Evolutionary conservation across 2,113 vertebrate species (phyloP).

Genomic region (Rhinopomastus cyanomelas): DNA sequence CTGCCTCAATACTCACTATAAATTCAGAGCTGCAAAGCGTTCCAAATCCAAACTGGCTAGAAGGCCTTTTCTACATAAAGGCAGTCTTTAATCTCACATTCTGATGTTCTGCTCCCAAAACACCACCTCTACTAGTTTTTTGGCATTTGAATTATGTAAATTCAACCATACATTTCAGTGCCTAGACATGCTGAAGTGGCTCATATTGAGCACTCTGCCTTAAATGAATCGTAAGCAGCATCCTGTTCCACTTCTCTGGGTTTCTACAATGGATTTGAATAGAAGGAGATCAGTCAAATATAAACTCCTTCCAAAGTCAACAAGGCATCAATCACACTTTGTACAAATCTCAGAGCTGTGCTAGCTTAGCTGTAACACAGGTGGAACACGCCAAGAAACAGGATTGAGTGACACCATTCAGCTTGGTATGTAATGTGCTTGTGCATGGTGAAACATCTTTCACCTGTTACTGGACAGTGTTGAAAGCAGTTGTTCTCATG

Average conservation of each 20-base stretch:
- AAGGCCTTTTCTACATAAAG: neutral
- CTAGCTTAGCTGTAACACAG: rapidly evolving
- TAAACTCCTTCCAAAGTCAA: neutral
- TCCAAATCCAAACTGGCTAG: neutral
- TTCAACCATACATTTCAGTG: neutral
- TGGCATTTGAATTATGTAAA: neutral
- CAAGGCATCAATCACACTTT: neutral
- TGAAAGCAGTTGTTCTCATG: neutral
- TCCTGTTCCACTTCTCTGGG: neutral
- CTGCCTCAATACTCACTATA: neutral
- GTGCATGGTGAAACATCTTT: rapidly evolving
- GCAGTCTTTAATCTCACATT: neutral
- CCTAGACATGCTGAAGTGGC: neutral
- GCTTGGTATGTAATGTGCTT: no score
- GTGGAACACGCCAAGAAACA: neutral
- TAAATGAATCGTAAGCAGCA: neutral
- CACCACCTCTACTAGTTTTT: neutral
- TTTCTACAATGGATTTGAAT: neutral
- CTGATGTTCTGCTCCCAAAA: neutral
- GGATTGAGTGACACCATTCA: neutral
- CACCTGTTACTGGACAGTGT: neutral
- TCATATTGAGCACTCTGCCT: neutral
- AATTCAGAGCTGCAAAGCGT: neutral
- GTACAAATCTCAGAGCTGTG: neutral
- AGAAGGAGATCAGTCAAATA: neutral